These are phyloP conservation scores for Cichlasoma orientale DNA, from an alignment of 2,797 vertebrate species.

Conservation along the genomic window DNA sequence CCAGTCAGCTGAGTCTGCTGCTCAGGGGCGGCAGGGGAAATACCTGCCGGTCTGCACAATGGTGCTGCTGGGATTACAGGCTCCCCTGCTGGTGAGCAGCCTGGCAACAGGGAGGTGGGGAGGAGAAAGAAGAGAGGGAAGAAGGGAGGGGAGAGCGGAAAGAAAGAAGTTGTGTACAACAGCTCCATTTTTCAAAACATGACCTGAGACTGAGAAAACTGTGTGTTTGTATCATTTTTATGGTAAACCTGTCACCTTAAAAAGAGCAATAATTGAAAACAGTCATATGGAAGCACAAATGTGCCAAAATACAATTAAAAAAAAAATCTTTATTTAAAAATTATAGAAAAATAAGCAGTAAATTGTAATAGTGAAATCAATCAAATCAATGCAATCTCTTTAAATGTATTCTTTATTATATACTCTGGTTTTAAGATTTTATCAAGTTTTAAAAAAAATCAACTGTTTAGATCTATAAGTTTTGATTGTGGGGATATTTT, in stretches of 20 bases:
- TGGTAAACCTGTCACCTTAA: not conserved
- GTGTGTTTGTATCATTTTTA: not conserved
- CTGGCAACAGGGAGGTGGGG: constrained; percentile 60
- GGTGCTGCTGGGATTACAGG: constrained; percentile 82
- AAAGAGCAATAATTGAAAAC: not conserved
- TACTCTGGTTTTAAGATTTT: not conserved
- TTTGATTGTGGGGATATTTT: too few species aligned
- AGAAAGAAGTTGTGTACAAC: constrained; percentile 77
- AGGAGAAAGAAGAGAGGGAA: not conserved
- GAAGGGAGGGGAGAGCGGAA: not conserved
- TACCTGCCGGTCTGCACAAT: constrained; percentile 88
- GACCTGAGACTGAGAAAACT: not conserved
- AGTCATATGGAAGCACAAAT: not conserved
- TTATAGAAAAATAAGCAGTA: not conserved
- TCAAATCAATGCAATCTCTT: not conserved
- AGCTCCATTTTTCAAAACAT: constrained; percentile 76
- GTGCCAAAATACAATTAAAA: not conserved
- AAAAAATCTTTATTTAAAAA: not conserved
- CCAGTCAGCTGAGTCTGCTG: constrained; percentile 79
- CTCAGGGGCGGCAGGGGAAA: constrained; percentile 82
- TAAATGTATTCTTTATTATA: not conserved
- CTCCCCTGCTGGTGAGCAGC: constrained; percentile 85
- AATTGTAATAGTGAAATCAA: not conserved
- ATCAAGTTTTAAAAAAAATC: too few species aligned
- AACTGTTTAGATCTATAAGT: too few species aligned